These are phyloP conservation scores for Tympanoctomys barrerae DNA, from an alignment of 2,797 vertebrate species.

Conservation along the genomic window DNA sequence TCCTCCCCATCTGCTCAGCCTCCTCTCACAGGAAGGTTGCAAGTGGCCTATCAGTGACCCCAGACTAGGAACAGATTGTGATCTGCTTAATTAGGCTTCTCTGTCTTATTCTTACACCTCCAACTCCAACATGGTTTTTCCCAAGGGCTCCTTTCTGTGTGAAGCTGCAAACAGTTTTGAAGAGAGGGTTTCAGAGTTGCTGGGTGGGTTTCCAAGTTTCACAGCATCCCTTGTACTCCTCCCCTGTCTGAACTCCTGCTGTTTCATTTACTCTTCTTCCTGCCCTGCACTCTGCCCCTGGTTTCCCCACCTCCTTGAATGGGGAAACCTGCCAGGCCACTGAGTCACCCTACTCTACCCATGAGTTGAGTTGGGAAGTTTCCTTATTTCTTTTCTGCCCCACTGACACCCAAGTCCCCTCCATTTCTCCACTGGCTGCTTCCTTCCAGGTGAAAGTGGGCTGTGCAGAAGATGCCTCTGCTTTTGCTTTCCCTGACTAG, in stretches of 20 bases:
- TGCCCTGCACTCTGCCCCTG: not conserved
- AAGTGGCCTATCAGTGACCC: conserved; percentile 70
- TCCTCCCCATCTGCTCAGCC: not conserved
- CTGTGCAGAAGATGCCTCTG: not conserved
- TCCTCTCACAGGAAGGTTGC: conserved; percentile 62
- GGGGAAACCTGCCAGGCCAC: not conserved
- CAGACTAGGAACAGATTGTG: conserved; percentile 43
- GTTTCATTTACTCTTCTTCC: not conserved
- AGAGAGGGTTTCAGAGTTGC: not conserved
- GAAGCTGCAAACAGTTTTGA: not conserved
- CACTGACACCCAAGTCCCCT: not conserved
- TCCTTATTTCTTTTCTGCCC: not conserved
- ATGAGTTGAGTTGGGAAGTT: not conserved
- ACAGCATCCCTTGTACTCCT: not conserved
- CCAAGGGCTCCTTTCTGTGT: conserved; percentile 50
- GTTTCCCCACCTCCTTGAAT: not conserved
- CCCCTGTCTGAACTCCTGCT: too few species aligned
- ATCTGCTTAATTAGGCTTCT: conserved; percentile 65
- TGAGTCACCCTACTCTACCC: not conserved
- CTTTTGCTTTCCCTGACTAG: not conserved
- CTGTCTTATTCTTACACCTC: conserved; percentile 60
- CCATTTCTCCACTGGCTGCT: not conserved
- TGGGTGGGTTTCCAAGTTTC: not conserved
- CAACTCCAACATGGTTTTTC: not conserved
- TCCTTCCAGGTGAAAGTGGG: not conserved